Evolutionary conservation across 2,888 invertebrate genomes (phyloP), one percentile per base, ranked within the genome.

Genomic region (Cenopis cana): DNA sequence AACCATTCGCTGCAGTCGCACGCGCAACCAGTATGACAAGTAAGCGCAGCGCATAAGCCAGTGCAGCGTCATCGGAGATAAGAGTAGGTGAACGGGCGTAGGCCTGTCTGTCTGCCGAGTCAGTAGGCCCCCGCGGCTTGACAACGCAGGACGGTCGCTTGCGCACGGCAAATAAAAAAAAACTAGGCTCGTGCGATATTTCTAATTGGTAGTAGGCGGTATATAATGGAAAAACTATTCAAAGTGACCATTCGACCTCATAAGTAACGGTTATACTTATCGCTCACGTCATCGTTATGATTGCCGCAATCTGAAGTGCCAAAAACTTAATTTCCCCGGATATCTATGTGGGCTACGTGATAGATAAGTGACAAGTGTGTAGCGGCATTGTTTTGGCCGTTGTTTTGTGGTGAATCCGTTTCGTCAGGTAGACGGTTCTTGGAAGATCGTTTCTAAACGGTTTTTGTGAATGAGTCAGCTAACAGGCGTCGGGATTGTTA

Each of bases 401-500:
- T 81, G 80, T 81, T 82, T 81, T 78, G 70, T 77, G 81, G 80
- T 64, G 79, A 62, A 76, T 80, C 85, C 78, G 78, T 78, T 54
- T n/a, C 36, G 56, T 49, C 67, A 79, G 79, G 81, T 81, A 81
- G 78, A 81, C 81, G 81, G 85, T 89, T 87, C 84, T 87, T 81
- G 82, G 82, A 86, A 87, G 83, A 76, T 79, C 75, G 80, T 82
- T 74, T 82, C 74, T 77, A 72, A 79, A 82, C 86, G 84, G 84
- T 88, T 89, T 89, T 88, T 82, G 91, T 93, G 93, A 93, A 93
- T 93, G 93, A 93, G 92, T 93, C 93, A 93, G 84, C 84, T 92
- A 89, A 89, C 92, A 85, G 89, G 91, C 88, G 93, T 91, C 84
- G 93, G 93, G 81, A 92, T 93, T 85, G 90, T 93, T 82, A 93